Percentiles rank a stretch among this genome's conserved stretches.
These are phyloP conservation scores for Diadophis punctatus DNA, from an alignment of 2,113 vertebrate species.

Conservation along the genomic window DNA sequence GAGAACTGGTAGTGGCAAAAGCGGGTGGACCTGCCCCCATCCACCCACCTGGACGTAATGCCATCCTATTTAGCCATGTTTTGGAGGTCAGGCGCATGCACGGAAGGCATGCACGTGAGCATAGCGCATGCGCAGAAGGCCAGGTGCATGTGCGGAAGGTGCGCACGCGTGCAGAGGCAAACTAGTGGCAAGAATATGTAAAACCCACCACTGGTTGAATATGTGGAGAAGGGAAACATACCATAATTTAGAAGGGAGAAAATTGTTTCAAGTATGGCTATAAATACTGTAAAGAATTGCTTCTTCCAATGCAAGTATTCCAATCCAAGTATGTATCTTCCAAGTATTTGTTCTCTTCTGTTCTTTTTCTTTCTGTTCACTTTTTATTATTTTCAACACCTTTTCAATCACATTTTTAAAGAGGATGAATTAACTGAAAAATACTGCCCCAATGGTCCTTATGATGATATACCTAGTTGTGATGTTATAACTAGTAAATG, in stretches of 20 bases:
- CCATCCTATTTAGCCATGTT: too few relatives aligned
- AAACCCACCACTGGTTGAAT: too few relatives aligned
- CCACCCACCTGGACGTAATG: too few relatives aligned
- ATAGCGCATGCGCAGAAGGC: too few relatives aligned
- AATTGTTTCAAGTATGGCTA: neutral
- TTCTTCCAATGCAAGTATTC: neutral
- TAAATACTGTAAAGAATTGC: neutral
- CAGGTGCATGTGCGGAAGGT: too few relatives aligned
- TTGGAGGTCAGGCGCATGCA: too few relatives aligned
- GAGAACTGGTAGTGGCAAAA: too few relatives aligned
- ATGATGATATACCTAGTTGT: neutral
- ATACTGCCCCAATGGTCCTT: neutral
- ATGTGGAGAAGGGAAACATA: neutral
- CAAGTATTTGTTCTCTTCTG: neutral
- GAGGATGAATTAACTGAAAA: neutral
- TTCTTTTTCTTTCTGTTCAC: neutral
- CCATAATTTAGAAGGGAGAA: neutral
- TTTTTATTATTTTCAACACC: neutral
- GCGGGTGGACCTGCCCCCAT: too few relatives aligned
- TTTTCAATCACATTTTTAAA: neutral
- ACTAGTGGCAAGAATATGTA: too few relatives aligned
- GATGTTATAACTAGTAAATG: neutral
- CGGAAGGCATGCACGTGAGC: too few relatives aligned
- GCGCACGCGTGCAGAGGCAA: too few relatives aligned
- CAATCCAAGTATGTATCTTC: neutral